phyloP scores from a whole-genome alignment of 2,113 vertebrate species.

The Balaenoptera acutorostrata region DNA sequence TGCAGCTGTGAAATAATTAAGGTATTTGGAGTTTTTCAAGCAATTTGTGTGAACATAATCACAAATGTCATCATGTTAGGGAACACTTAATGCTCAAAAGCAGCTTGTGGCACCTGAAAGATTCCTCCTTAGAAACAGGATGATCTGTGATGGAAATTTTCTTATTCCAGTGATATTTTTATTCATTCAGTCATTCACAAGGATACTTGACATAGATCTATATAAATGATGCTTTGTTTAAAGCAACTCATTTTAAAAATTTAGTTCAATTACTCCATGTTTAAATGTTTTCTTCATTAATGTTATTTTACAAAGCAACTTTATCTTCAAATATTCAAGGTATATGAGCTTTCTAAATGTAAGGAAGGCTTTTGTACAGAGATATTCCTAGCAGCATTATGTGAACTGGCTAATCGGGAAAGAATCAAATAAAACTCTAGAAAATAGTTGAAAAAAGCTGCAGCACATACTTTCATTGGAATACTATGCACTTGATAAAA shows the following conservation, averaged over 20 bases:
- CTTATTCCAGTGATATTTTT: neutral
- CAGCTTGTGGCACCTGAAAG: neutral
- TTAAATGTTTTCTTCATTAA: neutral
- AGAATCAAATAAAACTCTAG: neutral
- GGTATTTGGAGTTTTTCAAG: neutral
- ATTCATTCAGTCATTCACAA: neutral
- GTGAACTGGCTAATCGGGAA: neutral
- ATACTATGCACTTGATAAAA: neutral
- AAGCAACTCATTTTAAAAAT: neutral
- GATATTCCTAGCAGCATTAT: neutral
- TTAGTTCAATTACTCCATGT: neutral
- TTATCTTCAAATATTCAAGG: neutral
- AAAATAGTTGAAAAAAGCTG: neutral
- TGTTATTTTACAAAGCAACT: neutral
- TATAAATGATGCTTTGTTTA: neutral
- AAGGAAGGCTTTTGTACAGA: neutral
- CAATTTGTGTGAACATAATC: slow-evolving; percentile 1
- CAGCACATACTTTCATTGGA: neutral
- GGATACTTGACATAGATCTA: neutral
- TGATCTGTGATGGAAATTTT: neutral
- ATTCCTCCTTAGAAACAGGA: neutral
- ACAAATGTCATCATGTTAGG: neutral
- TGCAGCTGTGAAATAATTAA: slow-evolving; percentile 42
- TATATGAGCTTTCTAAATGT: neutral
- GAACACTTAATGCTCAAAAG: neutral